These are phyloP conservation scores for Halichondria panicea DNA, from an alignment of 37 sponge, comb jelly and placozoan species.

Conservation along the genomic window DNA sequence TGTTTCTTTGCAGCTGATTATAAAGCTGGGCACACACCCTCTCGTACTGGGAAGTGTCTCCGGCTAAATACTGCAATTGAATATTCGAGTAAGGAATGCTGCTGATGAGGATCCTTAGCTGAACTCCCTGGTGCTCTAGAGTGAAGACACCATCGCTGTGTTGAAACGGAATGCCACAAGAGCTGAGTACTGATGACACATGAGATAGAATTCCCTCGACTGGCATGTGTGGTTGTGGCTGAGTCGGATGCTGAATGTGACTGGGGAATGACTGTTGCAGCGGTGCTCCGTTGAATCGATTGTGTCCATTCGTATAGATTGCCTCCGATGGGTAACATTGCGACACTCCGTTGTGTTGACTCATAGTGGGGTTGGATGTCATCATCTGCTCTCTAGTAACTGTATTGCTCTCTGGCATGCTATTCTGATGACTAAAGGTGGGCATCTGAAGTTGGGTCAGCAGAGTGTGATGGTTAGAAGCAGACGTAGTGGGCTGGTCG, in stretches of 20 bases:
- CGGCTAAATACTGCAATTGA: constrained; percentile 61
- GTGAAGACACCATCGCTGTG: constrained; percentile 28
- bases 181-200: constrained; percentile 21
- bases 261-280: background rate
- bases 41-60: constrained; percentile 53
- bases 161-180: constrained; percentile 9
- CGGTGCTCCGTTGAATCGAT: background rate
- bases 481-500: too few species aligned
- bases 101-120: constrained; percentile 29
- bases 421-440: background rate
- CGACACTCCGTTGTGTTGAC: background rate
- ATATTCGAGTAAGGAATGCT: constrained; percentile 24
- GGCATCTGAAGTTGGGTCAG: background rate
- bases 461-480: background rate
- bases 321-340: background rate
- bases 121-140: constrained; percentile 41
- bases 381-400: background rate
- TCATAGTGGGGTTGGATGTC: background rate
- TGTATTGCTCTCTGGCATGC: background rate
- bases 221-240: background rate
- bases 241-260: background rate
- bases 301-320: background rate
- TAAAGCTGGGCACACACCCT: constrained; percentile 51
- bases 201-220: constrained; percentile 12
- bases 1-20: background rate